phyloP scores from a whole-genome alignment of 23 tunicate species.

The Trididemnum clinides region DNA sequence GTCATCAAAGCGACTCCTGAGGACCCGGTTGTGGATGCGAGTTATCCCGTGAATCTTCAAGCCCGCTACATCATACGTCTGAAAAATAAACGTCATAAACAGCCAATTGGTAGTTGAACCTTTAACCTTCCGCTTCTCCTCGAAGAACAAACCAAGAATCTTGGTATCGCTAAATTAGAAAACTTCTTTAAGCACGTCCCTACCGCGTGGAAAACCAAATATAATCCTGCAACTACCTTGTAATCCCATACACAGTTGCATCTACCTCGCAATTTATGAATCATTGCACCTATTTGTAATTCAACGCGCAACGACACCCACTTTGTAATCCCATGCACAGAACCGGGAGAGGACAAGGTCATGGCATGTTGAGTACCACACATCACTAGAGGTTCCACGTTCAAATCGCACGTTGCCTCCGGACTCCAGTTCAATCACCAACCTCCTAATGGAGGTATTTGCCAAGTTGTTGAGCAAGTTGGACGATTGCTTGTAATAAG shows the following conservation, averaged over 20 bases:
- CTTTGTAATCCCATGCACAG: conserved; percentile 96
- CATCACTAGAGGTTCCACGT: conserved; percentile 61
- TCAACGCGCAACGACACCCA: background rate
- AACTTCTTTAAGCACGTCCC: background rate
- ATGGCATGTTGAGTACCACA: conserved; percentile 90
- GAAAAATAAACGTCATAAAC: no score
- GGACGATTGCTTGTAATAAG: conserved; percentile 64
- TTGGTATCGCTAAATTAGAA: no score
- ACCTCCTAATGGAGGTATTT: conserved; percentile 30
- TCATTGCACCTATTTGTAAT: background rate
- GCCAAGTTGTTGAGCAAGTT: conserved; percentile 57
- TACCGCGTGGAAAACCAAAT: background rate
- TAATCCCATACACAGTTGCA: no score
- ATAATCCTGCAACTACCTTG: no score
- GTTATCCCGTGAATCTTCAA: conserved; percentile 85
- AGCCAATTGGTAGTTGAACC: no score
- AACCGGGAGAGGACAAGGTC: conserved; percentile 88
- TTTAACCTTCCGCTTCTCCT: no score
- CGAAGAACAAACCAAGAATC: no score
- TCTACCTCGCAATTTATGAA: no score
- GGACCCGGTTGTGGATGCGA: conserved; percentile 74
- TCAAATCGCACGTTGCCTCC: conserved; percentile 98
- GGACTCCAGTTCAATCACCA: conserved; percentile 74
- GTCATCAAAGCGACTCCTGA: conserved; percentile 76
- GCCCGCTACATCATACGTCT: conserved; percentile 84